A percentile compares a stretch with the other conserved stretches of the same genome.
These are phyloP conservation scores for Dryocosmus kuriphilus DNA, from an alignment of 2,888 invertebrate species.

Conservation along the genomic window DNA sequence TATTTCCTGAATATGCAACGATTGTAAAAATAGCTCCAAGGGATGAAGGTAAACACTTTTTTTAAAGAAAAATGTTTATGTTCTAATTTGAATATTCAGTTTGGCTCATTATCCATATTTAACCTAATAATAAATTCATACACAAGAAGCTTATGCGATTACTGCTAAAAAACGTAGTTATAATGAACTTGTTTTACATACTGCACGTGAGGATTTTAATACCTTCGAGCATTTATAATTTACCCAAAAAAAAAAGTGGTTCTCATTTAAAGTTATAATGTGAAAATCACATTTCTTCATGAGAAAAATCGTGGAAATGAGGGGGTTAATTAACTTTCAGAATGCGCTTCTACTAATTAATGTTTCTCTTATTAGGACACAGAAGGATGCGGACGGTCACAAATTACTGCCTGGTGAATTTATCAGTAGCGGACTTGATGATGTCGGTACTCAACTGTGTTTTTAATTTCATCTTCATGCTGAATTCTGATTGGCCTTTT, in stretches of 20 bases:
- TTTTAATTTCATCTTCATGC: slow-evolving; percentile 94
- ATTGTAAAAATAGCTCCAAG: too few relatives aligned
- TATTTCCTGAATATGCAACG: too few relatives aligned
- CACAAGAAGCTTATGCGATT: too few relatives aligned
- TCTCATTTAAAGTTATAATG: not conserved
- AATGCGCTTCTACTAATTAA: slow-evolving; percentile 18
- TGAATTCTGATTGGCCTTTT: slow-evolving; percentile 94
- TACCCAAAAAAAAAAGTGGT: not conserved
- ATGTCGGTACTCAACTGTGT: slow-evolving; percentile 93
- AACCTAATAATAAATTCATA: too few relatives aligned
- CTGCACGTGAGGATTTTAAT: too few relatives aligned
- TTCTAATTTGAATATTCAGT: too few relatives aligned
- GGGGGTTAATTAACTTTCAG: not conserved
- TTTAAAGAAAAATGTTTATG: too few relatives aligned
- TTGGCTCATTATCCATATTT: too few relatives aligned
- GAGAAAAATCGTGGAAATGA: not conserved
- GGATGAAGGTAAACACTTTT: too few relatives aligned
- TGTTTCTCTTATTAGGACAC: slow-evolving; percentile 83
- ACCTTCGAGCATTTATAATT: not conserved
- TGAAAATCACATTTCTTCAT: not conserved
- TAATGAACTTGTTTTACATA: too few relatives aligned
- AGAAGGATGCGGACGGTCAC: slow-evolving; percentile 93
- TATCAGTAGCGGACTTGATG: slow-evolving; percentile 92
- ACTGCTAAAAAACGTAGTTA: too few relatives aligned
- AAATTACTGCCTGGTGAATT: slow-evolving; percentile 94